Evolutionary conservation across 2,113 vertebrate species (phyloP), one percentile per base, ranked within the genome.

Genomic region (Seriola aureovittata): DNA sequence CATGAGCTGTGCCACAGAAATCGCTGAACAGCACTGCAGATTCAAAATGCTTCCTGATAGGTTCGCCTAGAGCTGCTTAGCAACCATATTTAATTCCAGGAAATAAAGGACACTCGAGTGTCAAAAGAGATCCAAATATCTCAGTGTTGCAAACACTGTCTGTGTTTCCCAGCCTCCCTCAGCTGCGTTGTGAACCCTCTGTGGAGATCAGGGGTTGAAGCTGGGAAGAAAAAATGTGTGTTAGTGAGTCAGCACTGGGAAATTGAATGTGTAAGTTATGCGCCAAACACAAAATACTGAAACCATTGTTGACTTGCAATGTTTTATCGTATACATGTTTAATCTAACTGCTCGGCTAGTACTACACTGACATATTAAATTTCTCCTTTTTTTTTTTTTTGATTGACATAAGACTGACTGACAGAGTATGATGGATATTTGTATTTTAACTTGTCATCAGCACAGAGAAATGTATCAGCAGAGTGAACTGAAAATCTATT

Each of bases 1-100:
- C 72, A 68, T 8, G 60, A 85, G 60, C 67, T 69, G 82, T 78
- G 81, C 71, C 86, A 82, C 85, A 73, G 58, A 75, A 75, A 75
- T 74, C 8, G 3, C 76, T 64, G 71, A 77, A 62, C 59, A 65
- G 16, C 71, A 11, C 67, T 25, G 23, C 29, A 62, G 63, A 70
- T 54, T 48, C 4, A 7, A 71, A 72, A 69, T 50, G 70, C 82
- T 88, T 80, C 79, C 81, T 52, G 55, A 55, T 79, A 8, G 16
- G 0, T 82, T 81, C 55, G n/a, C 80, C 81, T 46, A 74, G 44
- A 68, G 78, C 79, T 85, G 78, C 86, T 83, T 68, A 40, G 63
- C 82, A 82, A 82, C 81, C 75, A 29, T 38, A 52, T 74, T 63
- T 76, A 57, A 80, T 82, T 83, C 69, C 63, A 82, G 84, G 74